Percentiles rank a stretch among this genome's conserved stretches.
These are phyloP conservation scores for Chrysina gloriosa DNA, from an alignment of 2,888 invertebrate genomes.

Conservation along the genomic window DNA sequence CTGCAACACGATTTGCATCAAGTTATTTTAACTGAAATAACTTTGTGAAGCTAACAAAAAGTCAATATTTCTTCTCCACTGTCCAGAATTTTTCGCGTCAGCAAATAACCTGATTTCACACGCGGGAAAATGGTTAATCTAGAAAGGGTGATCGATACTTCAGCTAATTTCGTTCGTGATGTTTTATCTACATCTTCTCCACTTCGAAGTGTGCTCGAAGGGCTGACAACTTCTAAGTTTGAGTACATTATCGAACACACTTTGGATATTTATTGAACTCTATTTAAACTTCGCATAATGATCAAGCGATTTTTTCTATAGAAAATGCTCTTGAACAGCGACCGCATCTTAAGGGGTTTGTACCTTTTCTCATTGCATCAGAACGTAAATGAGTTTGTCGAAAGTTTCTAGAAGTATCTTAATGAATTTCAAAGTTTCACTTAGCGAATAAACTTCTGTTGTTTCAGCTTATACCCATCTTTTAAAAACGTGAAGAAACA, in stretches of 20 bases:
- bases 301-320: neutral
- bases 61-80: neutral
- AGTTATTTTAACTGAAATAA: neutral
- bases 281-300: constrained; percentile 20
- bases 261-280: constrained; percentile 22
- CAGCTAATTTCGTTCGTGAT: constrained; percentile 18
- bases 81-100: neutral
- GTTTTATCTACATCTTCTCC: constrained; percentile 27
- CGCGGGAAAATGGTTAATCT: constrained; percentile 18
- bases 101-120: neutral
- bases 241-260: constrained; percentile 28
- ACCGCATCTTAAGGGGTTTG: constrained; percentile 4
- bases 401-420: neutral
- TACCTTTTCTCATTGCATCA: neutral
- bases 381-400: neutral
- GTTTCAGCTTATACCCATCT: too few species aligned
- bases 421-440: neutral
- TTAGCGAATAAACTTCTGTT: neutral
- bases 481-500: too few species aligned
- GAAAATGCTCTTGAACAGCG: neutral
- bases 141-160: constrained; percentile 25
- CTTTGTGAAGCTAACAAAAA: neutral
- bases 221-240: constrained; percentile 16
- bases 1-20: too few species aligned
- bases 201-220: constrained; percentile 27